Conservation (phyloP, 2,113 vertebrate species). For the Paramisgurnus dabryanus region DNA sequence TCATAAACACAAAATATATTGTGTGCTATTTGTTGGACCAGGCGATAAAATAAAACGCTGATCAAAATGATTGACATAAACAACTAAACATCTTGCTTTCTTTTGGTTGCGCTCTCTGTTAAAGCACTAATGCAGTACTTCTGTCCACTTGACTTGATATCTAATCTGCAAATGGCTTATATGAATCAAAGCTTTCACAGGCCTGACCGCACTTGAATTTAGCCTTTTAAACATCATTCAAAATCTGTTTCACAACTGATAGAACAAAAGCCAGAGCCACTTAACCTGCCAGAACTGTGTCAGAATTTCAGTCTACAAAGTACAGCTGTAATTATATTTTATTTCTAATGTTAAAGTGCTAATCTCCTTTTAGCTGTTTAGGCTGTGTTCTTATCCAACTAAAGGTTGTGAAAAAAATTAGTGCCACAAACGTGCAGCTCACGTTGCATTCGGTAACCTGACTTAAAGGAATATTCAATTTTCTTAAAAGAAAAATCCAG, state of each 20-base stretch:
- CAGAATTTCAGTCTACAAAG: neutral
- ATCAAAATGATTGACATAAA: slow-evolving; percentile 2
- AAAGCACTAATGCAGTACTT: slow-evolving; percentile 28
- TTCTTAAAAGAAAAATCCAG: too few species aligned
- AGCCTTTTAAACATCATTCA: slow-evolving; percentile 9
- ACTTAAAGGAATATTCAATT: too few species aligned
- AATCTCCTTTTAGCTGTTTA: neutral
- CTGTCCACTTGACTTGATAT: slow-evolving; percentile 24
- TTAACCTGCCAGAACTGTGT: neutral
- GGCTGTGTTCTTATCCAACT: neutral
- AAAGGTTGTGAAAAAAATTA: too few species aligned
- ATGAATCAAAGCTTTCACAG: slow-evolving; percentile 38
- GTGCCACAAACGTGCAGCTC: too few species aligned
- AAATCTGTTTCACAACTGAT: slow-evolving; percentile 8
- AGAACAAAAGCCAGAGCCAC: slow-evolving; percentile 2
- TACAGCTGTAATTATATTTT: neutral
- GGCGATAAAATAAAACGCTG: neutral
- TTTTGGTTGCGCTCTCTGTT: neutral
- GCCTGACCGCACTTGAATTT: slow-evolving; percentile 18
- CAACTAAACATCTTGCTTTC: neutral
- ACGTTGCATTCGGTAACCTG: too few species aligned
- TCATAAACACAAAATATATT: neutral
- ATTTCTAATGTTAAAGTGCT: neutral
- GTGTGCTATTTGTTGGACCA: neutral
- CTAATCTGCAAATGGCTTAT: slow-evolving; percentile 38